These are phyloP conservation scores for Akabosia matsudoensis DNA, from an alignment of 1,140 invertebrate genomes.

Conservation along the genomic window DNA sequence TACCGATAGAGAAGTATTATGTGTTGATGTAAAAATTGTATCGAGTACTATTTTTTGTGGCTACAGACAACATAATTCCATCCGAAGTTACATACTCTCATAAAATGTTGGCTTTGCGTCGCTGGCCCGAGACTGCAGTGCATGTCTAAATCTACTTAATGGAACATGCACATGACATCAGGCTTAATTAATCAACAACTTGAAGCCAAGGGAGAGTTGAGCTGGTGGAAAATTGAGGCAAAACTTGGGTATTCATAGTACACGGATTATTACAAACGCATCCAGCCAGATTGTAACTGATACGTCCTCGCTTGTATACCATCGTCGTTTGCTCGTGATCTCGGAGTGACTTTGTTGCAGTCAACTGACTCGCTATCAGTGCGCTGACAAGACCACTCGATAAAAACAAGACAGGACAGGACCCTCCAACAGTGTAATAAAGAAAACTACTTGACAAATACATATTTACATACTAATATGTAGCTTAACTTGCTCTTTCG, in stretches of 20 bases:
- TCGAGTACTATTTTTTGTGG: no score
- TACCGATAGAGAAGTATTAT: no score
- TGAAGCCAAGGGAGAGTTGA: background rate
- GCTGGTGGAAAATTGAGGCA: background rate
- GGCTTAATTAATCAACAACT: conserved; percentile 16
- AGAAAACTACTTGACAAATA: background rate
- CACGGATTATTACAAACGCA: background rate
- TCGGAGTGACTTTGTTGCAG: no score
- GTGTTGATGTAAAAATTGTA: no score
- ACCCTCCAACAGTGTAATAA: background rate
- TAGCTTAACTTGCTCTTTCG: no score
- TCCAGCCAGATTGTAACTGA: conserved; percentile 3
- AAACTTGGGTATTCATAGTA: background rate
- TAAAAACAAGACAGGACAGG: conserved; percentile 14
- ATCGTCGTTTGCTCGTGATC: background rate
- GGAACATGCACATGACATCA: conserved; percentile 20
- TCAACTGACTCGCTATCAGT: background rate
- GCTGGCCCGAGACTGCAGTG: background rate
- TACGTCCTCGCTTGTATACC: background rate
- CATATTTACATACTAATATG: no score
- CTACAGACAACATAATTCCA: no score
- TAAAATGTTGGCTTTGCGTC: background rate
- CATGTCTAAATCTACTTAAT: conserved; percentile 4
- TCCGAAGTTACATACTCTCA: no score
- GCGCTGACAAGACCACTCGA: conserved; percentile 6